Conservation (phyloP, 2,113 vertebrate genomes). For the Percopsis transmontana region DNA sequence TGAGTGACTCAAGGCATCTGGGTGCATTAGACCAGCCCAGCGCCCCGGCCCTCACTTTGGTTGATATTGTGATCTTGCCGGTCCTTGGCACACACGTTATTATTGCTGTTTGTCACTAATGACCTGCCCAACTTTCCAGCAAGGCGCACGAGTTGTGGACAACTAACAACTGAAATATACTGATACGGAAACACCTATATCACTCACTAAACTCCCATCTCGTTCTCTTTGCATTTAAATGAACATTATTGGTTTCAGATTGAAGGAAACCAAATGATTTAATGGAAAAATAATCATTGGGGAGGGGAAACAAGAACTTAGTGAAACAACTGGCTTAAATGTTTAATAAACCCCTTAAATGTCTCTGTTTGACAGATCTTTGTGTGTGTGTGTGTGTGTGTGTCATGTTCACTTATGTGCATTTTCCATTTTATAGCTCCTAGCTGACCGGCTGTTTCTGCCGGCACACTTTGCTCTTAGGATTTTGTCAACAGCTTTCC, state of each 20-base stretch:
- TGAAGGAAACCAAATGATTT: too few relatives aligned
- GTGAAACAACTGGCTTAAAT: too few relatives aligned
- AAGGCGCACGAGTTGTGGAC: too few relatives aligned
- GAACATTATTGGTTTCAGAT: background rate
- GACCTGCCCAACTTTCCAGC: constrained; percentile 3
- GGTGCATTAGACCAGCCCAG: background rate
- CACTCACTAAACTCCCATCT: background rate
- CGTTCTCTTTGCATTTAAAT: background rate
- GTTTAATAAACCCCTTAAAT: too few relatives aligned
- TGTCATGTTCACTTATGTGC: too few relatives aligned
- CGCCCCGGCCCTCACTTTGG: background rate
- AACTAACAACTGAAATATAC: too few relatives aligned
- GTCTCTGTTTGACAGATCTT: too few relatives aligned
- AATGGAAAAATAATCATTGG: too few relatives aligned
- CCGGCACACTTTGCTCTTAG: background rate
- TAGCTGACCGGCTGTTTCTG: background rate
- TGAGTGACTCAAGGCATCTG: background rate
- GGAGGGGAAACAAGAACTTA: too few relatives aligned
- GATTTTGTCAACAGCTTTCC: background rate
- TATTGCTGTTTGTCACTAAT: background rate
- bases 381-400: too few relatives aligned
- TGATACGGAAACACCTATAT: too few relatives aligned
- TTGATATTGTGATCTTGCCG: background rate
- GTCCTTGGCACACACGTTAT: too few relatives aligned
- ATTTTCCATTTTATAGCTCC: background rate